A percentile compares a stretch with the other conserved stretches of the same genome.
Conservation (phyloP, 2,888 invertebrate genomes). For the Clusia tigrina region DNA sequence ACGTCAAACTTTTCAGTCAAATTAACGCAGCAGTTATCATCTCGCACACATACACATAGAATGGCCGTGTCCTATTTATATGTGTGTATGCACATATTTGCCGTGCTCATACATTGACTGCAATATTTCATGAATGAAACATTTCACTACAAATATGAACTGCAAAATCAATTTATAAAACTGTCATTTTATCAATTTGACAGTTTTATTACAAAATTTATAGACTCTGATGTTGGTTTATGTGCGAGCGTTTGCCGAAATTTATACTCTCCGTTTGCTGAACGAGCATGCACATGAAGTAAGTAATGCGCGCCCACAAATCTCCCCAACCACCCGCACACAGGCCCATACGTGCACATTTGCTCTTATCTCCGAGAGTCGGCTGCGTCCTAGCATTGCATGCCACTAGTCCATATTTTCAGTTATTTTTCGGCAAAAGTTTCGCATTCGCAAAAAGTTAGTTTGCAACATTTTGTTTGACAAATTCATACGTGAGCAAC, state of each 20-base stretch:
- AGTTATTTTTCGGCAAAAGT: neutral
- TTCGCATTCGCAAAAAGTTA: neutral
- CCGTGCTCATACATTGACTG: neutral
- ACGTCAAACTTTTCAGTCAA: conserved; percentile 28
- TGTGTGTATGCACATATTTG: neutral
- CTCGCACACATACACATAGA: neutral
- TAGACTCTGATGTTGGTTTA: conserved; percentile 16
- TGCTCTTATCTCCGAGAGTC: conserved; percentile 14
- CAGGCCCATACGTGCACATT: conserved; percentile 8
- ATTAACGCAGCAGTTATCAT: conserved; percentile 9
- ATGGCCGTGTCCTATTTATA: neutral
- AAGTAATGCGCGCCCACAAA: conserved; percentile 9
- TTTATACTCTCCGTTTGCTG: no score
- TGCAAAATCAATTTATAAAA: conserved; percentile 28
- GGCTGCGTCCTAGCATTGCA: neutral
- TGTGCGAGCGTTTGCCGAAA: neutral
- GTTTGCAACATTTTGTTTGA: conserved; percentile 12
- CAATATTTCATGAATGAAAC: neutral
- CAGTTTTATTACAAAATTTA: conserved; percentile 26
- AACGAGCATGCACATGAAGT: no score
- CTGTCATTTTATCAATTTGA: conserved; percentile 33
- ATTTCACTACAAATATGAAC: no score
- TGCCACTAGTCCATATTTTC: conserved; percentile 12
- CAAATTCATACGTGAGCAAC: conserved; percentile 16
- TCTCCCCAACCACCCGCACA: conserved; percentile 8